Evolutionary conservation across 1,140 invertebrate genomes (phyloP), one percentile per base, ranked within the genome.

Genomic region (Hypothenemus hampei): DNA sequence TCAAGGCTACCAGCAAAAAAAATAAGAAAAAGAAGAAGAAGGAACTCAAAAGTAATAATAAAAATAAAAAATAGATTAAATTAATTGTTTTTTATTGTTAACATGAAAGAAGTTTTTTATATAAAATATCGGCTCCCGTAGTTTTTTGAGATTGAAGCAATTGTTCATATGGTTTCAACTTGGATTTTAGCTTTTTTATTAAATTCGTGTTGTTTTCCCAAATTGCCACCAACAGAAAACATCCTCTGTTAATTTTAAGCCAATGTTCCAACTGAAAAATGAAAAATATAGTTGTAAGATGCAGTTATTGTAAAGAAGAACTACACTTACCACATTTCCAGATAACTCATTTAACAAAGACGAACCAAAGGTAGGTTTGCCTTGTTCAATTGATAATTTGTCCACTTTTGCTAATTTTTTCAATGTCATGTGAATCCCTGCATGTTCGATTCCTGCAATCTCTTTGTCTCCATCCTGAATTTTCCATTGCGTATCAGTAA

Each of bases 361-460:
- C 26, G 66, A 54, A 4, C 77, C 72, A 62, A 83, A 80, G 10
- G 73, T 75, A 21, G 44, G 53, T 49, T 67, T 59, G 10, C 56
- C 53, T 20, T 65, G 69, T 40, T 69, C 57, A 13, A 59, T 16
- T 4, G 75, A 68, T 1, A 72, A 64, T 44, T 77, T 76, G 60
- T 91, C 87, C 45, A 82, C 70, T 44, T 79, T 74, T 13, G 90
- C 80, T 11, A 93, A 71, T 71, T 90, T 89, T 61, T 93, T 93
- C 3, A 93, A 66, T 24, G 83, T 80, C 75, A 86, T 80, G 69
- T 92, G 88, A 50, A 90, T 75, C 10, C 86, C 89, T 0, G 85
- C 70, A 70, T 91, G 81, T 73, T 93, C 90, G n/a, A 93, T 75
- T 6, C 81, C 81, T 6, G 77, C 68, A 11, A 75, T 64, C 37